Conservation (phyloP, 2,888 invertebrate species). For the Drosophila austrosaltans region DNA sequence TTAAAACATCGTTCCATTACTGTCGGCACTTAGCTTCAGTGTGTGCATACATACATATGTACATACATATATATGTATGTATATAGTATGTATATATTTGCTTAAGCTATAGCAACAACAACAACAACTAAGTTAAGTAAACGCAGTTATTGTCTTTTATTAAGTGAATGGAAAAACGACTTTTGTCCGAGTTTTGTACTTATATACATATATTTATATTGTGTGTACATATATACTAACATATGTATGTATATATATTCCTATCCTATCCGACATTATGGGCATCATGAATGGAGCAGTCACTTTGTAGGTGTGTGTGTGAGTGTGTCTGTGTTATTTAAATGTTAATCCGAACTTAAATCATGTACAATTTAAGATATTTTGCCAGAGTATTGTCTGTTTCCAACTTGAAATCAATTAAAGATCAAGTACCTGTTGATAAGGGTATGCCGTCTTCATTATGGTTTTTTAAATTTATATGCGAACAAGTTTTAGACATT, state of each 20-base stretch:
- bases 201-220: neutral
- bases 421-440: neutral
- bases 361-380: too few species aligned
- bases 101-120: conserved; percentile 33
- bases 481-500: conserved; percentile 8
- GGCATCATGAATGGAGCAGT: conserved; percentile 11
- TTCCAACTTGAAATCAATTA: conserved; percentile 13
- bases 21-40: conserved; percentile 1
- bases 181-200: conserved; percentile 45
- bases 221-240: too few species aligned
- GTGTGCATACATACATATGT: neutral
- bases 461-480: conserved; percentile 1
- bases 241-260: too few species aligned
- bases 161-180: conserved; percentile 67
- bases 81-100: conserved; percentile 42
- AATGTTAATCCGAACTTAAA: too few species aligned
- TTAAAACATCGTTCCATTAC: neutral
- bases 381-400: neutral
- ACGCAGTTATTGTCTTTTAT: conserved; percentile 69
- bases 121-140: conserved; percentile 49
- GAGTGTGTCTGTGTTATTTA: neutral
- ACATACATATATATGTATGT: conserved; percentile 11
- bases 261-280: neutral
- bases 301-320: neutral
- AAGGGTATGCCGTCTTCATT: conserved; percentile 8